phyloP scores from a whole-genome alignment of 2,113 vertebrate species.

The Hipposideros armiger region DNA sequence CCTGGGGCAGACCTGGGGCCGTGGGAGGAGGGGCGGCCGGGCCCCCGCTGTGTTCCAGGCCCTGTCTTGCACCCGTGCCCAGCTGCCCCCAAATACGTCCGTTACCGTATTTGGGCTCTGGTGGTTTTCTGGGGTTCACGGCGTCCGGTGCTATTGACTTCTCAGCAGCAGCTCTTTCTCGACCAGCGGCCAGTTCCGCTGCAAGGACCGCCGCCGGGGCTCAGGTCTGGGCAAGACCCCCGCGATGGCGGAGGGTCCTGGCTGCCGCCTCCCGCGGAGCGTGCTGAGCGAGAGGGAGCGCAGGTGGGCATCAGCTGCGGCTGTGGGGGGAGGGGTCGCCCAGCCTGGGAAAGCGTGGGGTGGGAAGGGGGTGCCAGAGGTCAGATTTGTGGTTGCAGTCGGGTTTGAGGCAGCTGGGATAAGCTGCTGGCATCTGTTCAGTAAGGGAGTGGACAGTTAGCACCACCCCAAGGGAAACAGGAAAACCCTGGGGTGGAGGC shows the following conservation, averaged over 20 bases:
- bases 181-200: accelerated
- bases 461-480: accelerated
- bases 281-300: slow-evolving; percentile 83
- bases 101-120: accelerated
- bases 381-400: too few species aligned
- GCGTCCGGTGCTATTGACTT: background rate
- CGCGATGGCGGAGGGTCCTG: background rate
- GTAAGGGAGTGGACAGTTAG: accelerated
- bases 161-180: background rate
- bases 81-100: accelerated
- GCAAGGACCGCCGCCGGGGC: background rate
- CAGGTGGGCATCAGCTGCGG: slow-evolving; percentile 67
- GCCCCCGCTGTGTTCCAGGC: background rate
- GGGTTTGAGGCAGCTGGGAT: background rate
- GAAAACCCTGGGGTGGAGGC: background rate
- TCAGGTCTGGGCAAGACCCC: background rate
- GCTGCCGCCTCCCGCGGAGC: slow-evolving; percentile 64
- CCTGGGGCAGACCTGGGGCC: background rate
- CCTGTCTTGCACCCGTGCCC: accelerated
- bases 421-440: accelerated
- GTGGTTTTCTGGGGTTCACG: background rate
- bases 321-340: too few species aligned
- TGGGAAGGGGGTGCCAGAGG: background rate
- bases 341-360: too few species aligned
- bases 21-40: background rate